Evolutionary conservation across 2,888 invertebrate genomes (phyloP).

Genomic region (Agrotis exclamationis): DNA sequence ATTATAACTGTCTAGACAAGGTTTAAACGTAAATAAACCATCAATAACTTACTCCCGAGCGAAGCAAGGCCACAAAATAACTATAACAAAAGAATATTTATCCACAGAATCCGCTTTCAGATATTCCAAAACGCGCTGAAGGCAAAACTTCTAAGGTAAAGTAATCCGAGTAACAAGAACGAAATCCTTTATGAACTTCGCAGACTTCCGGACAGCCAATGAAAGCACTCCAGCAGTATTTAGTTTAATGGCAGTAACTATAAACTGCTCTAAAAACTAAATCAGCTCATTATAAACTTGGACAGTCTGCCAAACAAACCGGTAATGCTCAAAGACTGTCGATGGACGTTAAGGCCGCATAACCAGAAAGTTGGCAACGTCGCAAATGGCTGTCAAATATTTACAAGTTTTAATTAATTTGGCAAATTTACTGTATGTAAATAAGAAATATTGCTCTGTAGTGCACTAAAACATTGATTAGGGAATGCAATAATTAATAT

Average conservation of each 20-base stretch:
- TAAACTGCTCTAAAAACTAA: constrained; percentile 34
- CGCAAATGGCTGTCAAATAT: no score
- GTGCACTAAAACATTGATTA: no score
- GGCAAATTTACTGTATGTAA: no score
- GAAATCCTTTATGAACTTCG: constrained; percentile 9
- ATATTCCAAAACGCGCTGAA: not conserved
- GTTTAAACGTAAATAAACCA: no score
- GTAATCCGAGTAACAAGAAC: not conserved
- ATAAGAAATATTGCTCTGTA: no score
- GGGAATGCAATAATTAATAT: no score
- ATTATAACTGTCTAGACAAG: no score
- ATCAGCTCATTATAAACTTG: constrained; percentile 48
- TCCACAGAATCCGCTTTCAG: not conserved
- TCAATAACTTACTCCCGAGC: no score
- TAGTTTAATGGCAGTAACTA: constrained; percentile 21
- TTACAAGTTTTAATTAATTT: no score
- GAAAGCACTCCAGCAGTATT: constrained; percentile 13
- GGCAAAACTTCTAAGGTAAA: not conserved
- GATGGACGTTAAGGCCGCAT: no score
- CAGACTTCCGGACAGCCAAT: constrained; percentile 1
- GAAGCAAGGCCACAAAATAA: no score
- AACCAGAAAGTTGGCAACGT: no score
- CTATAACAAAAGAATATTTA: not conserved
- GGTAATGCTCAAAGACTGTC: constrained; percentile 4
- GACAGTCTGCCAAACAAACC: constrained; percentile 18